Evolutionary conservation across 2,113 vertebrate genomes (phyloP).

Genomic region (Chascanopsetta lugubris): DNA sequence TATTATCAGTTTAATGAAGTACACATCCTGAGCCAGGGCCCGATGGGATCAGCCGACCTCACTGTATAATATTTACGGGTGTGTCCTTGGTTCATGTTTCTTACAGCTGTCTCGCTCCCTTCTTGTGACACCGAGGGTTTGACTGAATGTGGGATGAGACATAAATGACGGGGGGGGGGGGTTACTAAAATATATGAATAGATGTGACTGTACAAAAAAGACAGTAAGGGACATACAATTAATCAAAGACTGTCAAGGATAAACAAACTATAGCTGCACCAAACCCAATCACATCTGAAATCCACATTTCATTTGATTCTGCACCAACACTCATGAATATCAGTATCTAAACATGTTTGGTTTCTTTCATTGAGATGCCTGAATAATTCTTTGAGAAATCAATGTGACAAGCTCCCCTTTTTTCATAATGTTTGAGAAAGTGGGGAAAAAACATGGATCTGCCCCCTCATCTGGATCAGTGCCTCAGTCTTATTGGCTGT

Average conservation of each 20-base stretch:
- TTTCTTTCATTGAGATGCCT: no score
- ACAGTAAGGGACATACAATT: no score
- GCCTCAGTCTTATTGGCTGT: no score
- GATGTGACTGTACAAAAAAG: not conserved
- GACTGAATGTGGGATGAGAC: conserved; percentile 25
- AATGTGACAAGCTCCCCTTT: no score
- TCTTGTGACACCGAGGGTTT: conserved; percentile 17
- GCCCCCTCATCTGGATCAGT: no score
- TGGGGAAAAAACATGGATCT: not conserved
- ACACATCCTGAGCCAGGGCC: conserved; percentile 31
- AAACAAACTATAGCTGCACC: not conserved
- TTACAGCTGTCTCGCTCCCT: conserved; percentile 35
- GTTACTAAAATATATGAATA: not conserved
- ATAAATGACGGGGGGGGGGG: conserved; percentile 12
- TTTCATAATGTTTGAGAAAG: not conserved
- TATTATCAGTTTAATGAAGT: conserved; percentile 55
- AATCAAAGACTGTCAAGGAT: not conserved
- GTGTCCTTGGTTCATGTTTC: conserved; percentile 49
- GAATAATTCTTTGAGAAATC: no score
- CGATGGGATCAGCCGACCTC: conserved; percentile 31
- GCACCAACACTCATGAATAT: not conserved
- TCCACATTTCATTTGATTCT: not conserved
- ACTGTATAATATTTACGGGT: conserved; percentile 35
- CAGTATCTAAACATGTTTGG: no score
- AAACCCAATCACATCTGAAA: no score